phyloP scores from a whole-genome alignment of 30 jellyfish, hydroid and myxozoan species.

The Rhopilema esculentum region DNA sequence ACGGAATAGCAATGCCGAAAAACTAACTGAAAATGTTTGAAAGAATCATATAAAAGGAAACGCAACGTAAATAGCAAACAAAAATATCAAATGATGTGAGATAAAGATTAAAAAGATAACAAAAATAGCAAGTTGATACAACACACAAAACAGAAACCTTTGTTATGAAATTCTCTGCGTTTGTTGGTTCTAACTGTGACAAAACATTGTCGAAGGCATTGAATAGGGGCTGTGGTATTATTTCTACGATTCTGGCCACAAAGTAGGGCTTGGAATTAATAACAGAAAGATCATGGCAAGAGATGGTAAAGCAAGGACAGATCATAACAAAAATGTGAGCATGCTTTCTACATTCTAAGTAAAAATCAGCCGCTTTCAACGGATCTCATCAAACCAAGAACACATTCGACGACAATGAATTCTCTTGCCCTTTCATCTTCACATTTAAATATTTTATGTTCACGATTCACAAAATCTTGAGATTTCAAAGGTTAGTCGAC shows the following conservation, averaged over 20 bases:
- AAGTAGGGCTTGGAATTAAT: not conserved
- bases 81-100: not conserved
- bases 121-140: not conserved
- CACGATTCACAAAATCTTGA: too few relatives aligned
- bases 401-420: too few relatives aligned
- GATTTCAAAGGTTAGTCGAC: too few relatives aligned
- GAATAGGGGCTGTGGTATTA: not conserved
- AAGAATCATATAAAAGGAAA: not conserved
- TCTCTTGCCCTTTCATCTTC: too few relatives aligned
- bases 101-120: not conserved
- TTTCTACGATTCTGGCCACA: too few relatives aligned
- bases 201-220: not conserved
- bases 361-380: too few relatives aligned
- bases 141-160: not conserved
- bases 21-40: not conserved
- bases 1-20: not conserved
- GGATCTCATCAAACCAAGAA: too few relatives aligned
- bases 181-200: not conserved
- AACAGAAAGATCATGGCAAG: too few relatives aligned
- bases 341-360: too few relatives aligned
- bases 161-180: not conserved
- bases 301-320: not conserved
- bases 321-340: too few relatives aligned
- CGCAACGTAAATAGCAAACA: not conserved
- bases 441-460: too few relatives aligned